These are phyloP conservation scores for Saimiri boliviensis DNA, from an alignment of 2,113 vertebrate species.

Conservation along the genomic window DNA sequence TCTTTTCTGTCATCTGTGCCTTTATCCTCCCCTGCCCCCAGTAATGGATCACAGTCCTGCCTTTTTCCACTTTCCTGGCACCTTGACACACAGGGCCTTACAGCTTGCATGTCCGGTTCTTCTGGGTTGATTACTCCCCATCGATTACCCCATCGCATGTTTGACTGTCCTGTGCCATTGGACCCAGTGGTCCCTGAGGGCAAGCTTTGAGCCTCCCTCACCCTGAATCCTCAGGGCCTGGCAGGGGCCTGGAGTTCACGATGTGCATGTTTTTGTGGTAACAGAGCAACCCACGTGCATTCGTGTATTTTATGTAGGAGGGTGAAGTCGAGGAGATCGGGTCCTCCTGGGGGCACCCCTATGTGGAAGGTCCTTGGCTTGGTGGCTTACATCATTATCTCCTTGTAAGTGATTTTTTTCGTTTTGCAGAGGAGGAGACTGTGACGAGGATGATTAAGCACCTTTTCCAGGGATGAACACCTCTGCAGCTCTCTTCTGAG, in stretches of 20 bases:
- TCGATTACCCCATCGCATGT: accelerated
- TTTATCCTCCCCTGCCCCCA: too few relatives aligned
- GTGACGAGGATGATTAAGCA: background rate
- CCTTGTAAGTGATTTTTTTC: background rate
- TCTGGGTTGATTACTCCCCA: accelerated
- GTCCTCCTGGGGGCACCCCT: background rate
- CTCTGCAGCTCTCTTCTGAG: background rate
- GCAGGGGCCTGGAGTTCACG: background rate
- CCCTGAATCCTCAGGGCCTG: background rate
- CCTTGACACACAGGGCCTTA: accelerated
- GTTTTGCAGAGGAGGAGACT: background rate
- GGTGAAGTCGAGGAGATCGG: accelerated
- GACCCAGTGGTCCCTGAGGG: background rate
- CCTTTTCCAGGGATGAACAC: background rate
- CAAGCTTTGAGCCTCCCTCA: background rate
- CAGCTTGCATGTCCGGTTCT: accelerated
- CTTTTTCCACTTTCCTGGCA: background rate
- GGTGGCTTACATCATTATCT: accelerated
- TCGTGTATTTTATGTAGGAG: accelerated
- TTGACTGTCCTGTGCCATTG: accelerated
- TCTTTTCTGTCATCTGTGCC: background rate
- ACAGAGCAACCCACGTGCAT: background rate
- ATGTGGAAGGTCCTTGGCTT: accelerated
- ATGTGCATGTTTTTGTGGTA: accelerated
- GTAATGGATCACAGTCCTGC: accelerated